Conservation (phyloP, 1,140 invertebrate genomes). For the Bombus difficillimus region DNA sequence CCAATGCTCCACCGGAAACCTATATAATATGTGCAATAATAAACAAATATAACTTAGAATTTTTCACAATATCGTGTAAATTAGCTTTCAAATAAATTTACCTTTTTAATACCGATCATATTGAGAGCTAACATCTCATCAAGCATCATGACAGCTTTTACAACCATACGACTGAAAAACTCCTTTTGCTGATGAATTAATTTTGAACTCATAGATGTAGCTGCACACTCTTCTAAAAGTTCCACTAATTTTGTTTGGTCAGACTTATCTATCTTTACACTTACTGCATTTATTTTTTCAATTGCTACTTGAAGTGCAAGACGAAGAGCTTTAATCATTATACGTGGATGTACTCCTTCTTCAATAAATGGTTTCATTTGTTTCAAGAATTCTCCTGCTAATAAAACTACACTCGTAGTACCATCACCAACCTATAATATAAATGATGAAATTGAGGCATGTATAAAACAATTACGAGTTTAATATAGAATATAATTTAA, state of each 20-base stretch:
- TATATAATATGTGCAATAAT: slow-evolving; percentile 42
- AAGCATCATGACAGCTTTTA: slow-evolving; percentile 96
- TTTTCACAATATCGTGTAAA: not conserved
- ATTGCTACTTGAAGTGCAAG: slow-evolving; percentile 91
- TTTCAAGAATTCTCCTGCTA: slow-evolving; percentile 98
- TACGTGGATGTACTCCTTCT: slow-evolving; percentile 97
- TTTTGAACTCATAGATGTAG: slow-evolving; percentile 98
- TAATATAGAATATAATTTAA: not conserved
- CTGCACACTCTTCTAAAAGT: slow-evolving; percentile 96
- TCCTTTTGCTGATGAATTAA: slow-evolving; percentile 97
- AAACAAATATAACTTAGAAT: not conserved
- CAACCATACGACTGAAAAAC: slow-evolving; percentile 98
- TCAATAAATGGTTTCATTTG: slow-evolving; percentile 97
- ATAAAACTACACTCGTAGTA: slow-evolving; percentile 97
- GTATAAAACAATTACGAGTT: not conserved
- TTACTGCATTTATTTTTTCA: slow-evolving; percentile 92
- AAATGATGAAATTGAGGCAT: slow-evolving; percentile 24
- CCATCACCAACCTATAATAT: slow-evolving; percentile 95
- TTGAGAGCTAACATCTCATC: slow-evolving; percentile 97
- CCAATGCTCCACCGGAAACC: slow-evolving; percentile 93
- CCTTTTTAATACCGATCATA: slow-evolving; percentile 99
- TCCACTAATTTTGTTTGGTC: slow-evolving; percentile 86
- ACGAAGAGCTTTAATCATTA: slow-evolving; percentile 94
- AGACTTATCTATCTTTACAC: slow-evolving; percentile 90
- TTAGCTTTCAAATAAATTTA: slow-evolving; percentile 74